Evolutionary conservation across 2,113 vertebrate species (phyloP), one percentile per base, ranked within the genome.

Genomic region (Smithornis capensis): DNA sequence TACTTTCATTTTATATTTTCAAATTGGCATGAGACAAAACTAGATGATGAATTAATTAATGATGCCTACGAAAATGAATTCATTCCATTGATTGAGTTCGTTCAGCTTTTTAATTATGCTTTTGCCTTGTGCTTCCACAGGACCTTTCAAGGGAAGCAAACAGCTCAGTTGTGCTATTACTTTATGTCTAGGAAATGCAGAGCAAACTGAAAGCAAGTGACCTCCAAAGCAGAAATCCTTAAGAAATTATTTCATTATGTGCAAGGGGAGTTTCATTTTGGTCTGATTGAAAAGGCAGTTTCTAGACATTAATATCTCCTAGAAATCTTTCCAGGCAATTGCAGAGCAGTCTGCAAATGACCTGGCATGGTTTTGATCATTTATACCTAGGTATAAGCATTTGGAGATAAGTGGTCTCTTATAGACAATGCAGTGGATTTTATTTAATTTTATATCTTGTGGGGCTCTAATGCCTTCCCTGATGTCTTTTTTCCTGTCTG

Each of bases 401-500:
- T 45, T 42, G 10, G 69, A 81, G 80, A 89, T 68, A 53, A 87
- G 28, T 3, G 1, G 16, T 78, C 37, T 87, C 25, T 47, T 23
- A 14, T 0, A 68, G 19, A 19, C 14, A 81, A 37, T 50, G 7
- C 45, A 85, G 52, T 49, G 40, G 7, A 23, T 81, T 83, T 73
- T 83, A 47, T 89, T 94, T 92, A 95, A 85, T 45, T 89, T 89
- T 84, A 47, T 55, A 15, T 52, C 38, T 95, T 96, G 59, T 75
- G 79, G 73, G 42, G 67, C 62, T 59, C 82, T 82, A 74, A 78
- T 68, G 47, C 92, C 96, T 94, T 89, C 86, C 65, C 86, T 92
- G 53, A 84, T 79, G 53, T 87, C 75, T 90, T 94, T 96, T 63
- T 71, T 96, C 56, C 78, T 96, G 70, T 95, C 88, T 93, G 63